phyloP scores from a whole-genome alignment of 2,888 invertebrate genomes.

The Mellilla xanthometata region DNA sequence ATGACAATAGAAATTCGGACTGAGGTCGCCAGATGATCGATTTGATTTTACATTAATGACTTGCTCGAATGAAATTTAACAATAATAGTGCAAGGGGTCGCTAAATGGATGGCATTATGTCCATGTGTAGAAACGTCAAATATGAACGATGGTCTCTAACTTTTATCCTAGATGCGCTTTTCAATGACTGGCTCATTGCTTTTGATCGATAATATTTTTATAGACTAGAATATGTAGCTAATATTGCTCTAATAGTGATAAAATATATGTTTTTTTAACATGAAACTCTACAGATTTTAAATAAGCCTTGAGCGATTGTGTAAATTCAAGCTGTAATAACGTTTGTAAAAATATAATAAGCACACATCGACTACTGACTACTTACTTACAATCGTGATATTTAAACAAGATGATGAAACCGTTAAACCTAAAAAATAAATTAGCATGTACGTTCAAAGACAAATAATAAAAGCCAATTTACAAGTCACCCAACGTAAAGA shows the following conservation, averaged over 20 bases:
- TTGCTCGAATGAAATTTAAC: constrained; percentile 52
- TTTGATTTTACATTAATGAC: constrained; percentile 63
- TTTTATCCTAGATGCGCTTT: constrained; percentile 57
- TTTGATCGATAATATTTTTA: too few species aligned
- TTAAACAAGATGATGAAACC: constrained; percentile 73
- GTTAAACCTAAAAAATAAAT: constrained; percentile 76
- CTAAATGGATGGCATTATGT: constrained; percentile 71
- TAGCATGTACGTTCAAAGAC: constrained; percentile 69
- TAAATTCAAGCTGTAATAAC: constrained; percentile 38
- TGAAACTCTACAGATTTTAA: constrained; percentile 25
- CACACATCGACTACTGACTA: constrained; percentile 40
- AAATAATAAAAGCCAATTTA: constrained; percentile 75
- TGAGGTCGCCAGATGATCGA: constrained; percentile 53
- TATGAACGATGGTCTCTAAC: constrained; percentile 66
- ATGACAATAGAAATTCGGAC: constrained; percentile 42
- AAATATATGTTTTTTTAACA: too few species aligned
- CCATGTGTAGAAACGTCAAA: constrained; percentile 60
- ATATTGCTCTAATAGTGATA: constrained; percentile 21
- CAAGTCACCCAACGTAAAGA: constrained; percentile 68
- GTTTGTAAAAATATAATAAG: constrained; percentile 42
- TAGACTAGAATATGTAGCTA: constrained; percentile 31
- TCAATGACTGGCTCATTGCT: constrained; percentile 54
- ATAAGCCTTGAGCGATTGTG: constrained; percentile 39
- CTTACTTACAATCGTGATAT: constrained; percentile 58
- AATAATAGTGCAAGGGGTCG: constrained; percentile 60